These are phyloP conservation scores for Criorhina ranunculi DNA, from an alignment of 2,888 invertebrate species.

Conservation along the genomic window DNA sequence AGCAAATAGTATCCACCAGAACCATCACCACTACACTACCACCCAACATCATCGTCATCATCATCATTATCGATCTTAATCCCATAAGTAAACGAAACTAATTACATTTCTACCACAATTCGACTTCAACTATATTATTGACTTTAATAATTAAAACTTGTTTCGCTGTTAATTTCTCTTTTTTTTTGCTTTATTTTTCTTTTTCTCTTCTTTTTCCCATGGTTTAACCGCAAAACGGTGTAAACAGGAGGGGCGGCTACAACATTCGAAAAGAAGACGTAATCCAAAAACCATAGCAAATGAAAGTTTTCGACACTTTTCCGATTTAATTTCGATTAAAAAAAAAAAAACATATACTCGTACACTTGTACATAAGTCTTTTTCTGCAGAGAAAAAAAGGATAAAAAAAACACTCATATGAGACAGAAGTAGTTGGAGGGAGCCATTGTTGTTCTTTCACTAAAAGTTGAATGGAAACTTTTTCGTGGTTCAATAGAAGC, in stretches of 20 bases:
- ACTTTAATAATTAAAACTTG: slow-evolving; percentile 69
- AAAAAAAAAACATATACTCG: slow-evolving; percentile 17
- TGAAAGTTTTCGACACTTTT: slow-evolving; percentile 61
- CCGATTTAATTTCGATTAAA: slow-evolving; percentile 61
- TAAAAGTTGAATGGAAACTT: slow-evolving; percentile 37
- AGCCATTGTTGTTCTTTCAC: slow-evolving; percentile 5
- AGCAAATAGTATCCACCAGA: slow-evolving; percentile 1
- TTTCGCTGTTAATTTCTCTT: slow-evolving; percentile 19
- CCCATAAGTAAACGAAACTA: slow-evolving; percentile 80
- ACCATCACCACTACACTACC: background rate
- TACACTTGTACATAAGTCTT: background rate
- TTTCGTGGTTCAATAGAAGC: slow-evolving; percentile 14
- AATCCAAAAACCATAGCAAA: slow-evolving; percentile 11
- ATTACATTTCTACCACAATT: slow-evolving; percentile 79
- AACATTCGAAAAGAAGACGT: background rate
- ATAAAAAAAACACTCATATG: background rate
- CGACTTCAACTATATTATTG: slow-evolving; percentile 56
- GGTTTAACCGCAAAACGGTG: slow-evolving; percentile 3
- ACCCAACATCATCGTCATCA: background rate
- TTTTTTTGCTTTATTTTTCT: background rate
- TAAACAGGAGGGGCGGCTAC: background rate
- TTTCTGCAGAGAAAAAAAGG: background rate
- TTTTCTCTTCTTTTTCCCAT: slow-evolving; percentile 29
- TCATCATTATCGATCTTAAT: slow-evolving; percentile 77
- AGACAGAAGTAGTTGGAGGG: background rate